These are phyloP conservation scores for Ganaspis sp. DNA, from an alignment of 1,140 invertebrate species.

Conservation along the genomic window DNA sequence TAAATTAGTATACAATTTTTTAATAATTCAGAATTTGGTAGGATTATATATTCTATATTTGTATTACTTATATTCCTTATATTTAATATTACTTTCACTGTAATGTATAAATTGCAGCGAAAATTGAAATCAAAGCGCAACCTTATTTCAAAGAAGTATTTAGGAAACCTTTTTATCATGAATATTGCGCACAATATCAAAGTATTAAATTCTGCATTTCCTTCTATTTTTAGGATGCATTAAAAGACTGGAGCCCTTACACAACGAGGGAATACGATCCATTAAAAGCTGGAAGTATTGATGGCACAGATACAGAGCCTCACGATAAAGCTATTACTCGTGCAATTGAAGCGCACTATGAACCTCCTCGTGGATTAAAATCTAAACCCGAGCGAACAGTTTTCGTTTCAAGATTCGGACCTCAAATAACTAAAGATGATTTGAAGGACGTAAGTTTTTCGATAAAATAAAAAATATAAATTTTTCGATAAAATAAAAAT, in stretches of 20 bases:
- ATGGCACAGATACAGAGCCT: slow-evolving; percentile 88
- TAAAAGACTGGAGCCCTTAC: slow-evolving; percentile 76
- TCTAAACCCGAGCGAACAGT: slow-evolving; percentile 85
- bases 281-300: slow-evolving; percentile 87
- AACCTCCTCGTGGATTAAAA: slow-evolving; percentile 81
- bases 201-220: neutral
- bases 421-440: slow-evolving; percentile 80
- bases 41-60: no score
- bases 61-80: no score
- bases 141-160: neutral
- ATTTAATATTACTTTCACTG: no score
- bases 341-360: slow-evolving; percentile 84
- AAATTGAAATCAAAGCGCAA: neutral
- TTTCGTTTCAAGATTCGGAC: slow-evolving; percentile 87
- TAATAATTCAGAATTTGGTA: no score
- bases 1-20: no score
- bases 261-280: slow-evolving; percentile 79
- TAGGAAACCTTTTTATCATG: neutral
- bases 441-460: slow-evolving; percentile 58
- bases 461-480: neutral
- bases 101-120: no score
- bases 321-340: slow-evolving; percentile 88
- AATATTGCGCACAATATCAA: neutral
- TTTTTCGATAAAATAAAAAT: no score
- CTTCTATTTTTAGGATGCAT: slow-evolving; percentile 22